Conservation (phyloP, 1,140 invertebrate genomes). For the Neuroterus valhalla region DNA sequence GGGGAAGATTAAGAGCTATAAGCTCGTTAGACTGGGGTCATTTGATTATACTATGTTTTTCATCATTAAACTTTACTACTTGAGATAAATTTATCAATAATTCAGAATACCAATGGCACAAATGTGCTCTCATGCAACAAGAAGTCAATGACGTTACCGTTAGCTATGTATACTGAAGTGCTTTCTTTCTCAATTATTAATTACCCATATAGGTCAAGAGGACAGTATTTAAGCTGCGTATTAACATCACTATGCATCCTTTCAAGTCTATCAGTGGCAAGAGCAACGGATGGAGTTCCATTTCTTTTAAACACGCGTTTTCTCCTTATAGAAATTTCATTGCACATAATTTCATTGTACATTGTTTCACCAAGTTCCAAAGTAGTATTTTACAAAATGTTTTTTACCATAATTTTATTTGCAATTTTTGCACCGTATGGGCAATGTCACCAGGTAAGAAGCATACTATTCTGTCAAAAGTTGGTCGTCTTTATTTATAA, state of each 20-base stretch:
- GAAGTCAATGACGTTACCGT: conserved; percentile 6
- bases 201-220: not conserved
- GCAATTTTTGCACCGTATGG: too few relatives aligned
- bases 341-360: too few relatives aligned
- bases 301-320: too few relatives aligned
- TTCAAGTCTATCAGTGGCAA: not conserved
- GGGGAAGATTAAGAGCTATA: not conserved
- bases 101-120: conserved; percentile 4
- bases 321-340: too few relatives aligned
- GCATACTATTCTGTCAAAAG: too few relatives aligned
- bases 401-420: too few relatives aligned
- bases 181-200: not conserved
- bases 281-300: not conserved
- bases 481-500: too few relatives aligned
- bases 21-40: not conserved
- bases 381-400: too few relatives aligned
- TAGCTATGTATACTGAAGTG: conserved; percentile 10
- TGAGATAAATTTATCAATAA: conserved; percentile 3
- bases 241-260: conserved; percentile 18
- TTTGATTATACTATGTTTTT: not conserved
- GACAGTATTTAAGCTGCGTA: conserved; percentile 10
- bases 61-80: not conserved
- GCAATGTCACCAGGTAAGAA: not conserved
- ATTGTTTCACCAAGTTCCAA: too few relatives aligned
- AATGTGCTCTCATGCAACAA: not conserved